Conservation (phyloP, 2,113 vertebrate species). For the Pterocles gutturalis region DNA sequence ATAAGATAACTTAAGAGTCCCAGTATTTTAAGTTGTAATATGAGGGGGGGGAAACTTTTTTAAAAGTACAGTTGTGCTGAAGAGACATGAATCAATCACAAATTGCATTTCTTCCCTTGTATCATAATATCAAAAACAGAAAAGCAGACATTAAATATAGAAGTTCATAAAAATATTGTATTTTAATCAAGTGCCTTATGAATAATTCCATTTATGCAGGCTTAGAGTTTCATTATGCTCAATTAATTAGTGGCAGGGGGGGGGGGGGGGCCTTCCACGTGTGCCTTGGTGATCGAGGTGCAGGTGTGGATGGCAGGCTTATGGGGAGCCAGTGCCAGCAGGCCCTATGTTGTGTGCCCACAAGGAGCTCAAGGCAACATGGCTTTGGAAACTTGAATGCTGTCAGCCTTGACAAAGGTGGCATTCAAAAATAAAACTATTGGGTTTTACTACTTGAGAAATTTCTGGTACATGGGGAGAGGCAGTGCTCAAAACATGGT, state of each 20-base stretch:
- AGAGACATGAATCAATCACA: not conserved
- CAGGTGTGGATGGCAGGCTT: not conserved
- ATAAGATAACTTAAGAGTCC: not conserved
- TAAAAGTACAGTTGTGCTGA: not conserved
- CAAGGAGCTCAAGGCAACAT: not conserved
- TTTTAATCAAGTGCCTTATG: not conserved
- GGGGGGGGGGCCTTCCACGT: not conserved
- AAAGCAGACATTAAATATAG: not conserved
- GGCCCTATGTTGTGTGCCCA: not conserved
- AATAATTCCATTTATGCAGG: not conserved
- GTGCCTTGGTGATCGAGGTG: not conserved
- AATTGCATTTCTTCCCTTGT: not conserved
- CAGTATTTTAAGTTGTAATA: not conserved
- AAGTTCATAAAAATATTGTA: not conserved
- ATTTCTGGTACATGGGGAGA: not conserved
- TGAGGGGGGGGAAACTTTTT: not conserved
- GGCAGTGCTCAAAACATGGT: not conserved
- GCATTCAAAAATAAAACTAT: not conserved
- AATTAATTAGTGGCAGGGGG: not conserved
- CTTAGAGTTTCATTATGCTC: not conserved
- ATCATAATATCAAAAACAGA: not conserved
- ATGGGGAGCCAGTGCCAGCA: not conserved
- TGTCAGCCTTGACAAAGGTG: not conserved
- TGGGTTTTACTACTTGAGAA: not conserved
- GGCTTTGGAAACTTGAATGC: not conserved